Evolutionary conservation across 2,113 vertebrate species (phyloP), one percentile per base, ranked within the genome.

Genomic region (Choloepus hoffmanni): DNA sequence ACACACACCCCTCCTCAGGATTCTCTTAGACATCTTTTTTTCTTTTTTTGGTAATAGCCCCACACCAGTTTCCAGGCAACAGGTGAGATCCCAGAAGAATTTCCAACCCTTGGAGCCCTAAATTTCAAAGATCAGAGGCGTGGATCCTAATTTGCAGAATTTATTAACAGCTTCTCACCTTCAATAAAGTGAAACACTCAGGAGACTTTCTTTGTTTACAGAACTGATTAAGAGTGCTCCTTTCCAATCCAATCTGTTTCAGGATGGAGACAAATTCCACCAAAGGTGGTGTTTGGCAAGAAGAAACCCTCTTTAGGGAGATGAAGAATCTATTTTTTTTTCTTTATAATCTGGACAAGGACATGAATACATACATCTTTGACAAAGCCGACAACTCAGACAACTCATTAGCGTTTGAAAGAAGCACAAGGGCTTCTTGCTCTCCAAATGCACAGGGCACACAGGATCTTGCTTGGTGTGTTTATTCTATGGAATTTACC

Each of bases 101-200:
- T 74, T n/a, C 4, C 60, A 23, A 5, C 23, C 19, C 70, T n/a
- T 11, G 26, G 72, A 83, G 58, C 26, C 55, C 18, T 53, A 4
- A 58, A 74, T 78, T 18, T 72, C 88, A 45, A 40, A 81, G 76
- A 74, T 67, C 90, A 53, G 74, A 93, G 81, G 65, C 26, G 63
- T 16, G 87, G 30, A 18, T 7, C 67, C 58, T 73, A 0, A 1
- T 4, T 30, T 92, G 92, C 95, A 84, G 79, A 83, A 89, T 62
- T 97, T 95, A 45, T 95, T 98, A 97, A 96, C 95, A 96, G 86
- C 92, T 84, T 97, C 92, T 82, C 97, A 84, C 95, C 96, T 90
- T 94, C 68, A 13, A 11, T 21, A 0, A 55, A n/a, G 68, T 8
- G 10, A 28, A 77, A 72, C 81, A 96, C 5, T 40, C 21, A 4